Evolutionary conservation across 2,797 vertebrate species (phyloP).

Genomic region (Benthosema pterotum): DNA sequence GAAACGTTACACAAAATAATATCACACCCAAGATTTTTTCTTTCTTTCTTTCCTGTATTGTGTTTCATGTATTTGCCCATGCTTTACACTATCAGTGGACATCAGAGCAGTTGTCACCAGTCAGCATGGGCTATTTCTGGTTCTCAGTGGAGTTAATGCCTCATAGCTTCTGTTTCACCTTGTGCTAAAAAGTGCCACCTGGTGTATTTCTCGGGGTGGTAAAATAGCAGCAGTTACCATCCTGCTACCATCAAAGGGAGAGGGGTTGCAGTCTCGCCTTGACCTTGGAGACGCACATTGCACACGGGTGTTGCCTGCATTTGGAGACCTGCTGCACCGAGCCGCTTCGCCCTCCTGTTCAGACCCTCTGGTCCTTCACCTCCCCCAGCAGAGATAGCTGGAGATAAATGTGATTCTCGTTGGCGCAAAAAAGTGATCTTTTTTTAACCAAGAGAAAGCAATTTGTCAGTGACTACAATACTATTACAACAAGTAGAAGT

Average conservation of each 20-base stretch:
- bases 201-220: slow-evolving; percentile 38
- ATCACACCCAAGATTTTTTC: slow-evolving; percentile 37
- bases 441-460: too few relatives aligned
- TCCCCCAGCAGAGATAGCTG: slow-evolving; percentile 25
- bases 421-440: too few relatives aligned
- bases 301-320: slow-evolving; percentile 19
- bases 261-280: slow-evolving; percentile 43
- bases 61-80: slow-evolving; percentile 33
- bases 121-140: slow-evolving; percentile 25
- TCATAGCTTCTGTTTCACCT: slow-evolving; percentile 32
- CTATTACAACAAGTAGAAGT: too few relatives aligned
- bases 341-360: slow-evolving; percentile 23
- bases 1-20: slow-evolving; percentile 39
- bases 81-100: slow-evolving; percentile 18
- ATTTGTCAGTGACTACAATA: too few relatives aligned
- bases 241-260: slow-evolving; percentile 46
- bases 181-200: slow-evolving; percentile 46
- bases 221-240: slow-evolving; percentile 46
- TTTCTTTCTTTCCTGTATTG: slow-evolving; percentile 32
- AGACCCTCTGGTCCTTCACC: slow-evolving; percentile 31
- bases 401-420: neutral
- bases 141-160: slow-evolving; percentile 18
- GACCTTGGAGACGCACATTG: slow-evolving; percentile 54
- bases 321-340: slow-evolving; percentile 38
- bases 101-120: slow-evolving; percentile 5